A percentile compares a stretch with the other conserved stretches of the same genome.
Conservation (phyloP, 2,888 invertebrate genomes). For the Phengaris alcon region DNA sequence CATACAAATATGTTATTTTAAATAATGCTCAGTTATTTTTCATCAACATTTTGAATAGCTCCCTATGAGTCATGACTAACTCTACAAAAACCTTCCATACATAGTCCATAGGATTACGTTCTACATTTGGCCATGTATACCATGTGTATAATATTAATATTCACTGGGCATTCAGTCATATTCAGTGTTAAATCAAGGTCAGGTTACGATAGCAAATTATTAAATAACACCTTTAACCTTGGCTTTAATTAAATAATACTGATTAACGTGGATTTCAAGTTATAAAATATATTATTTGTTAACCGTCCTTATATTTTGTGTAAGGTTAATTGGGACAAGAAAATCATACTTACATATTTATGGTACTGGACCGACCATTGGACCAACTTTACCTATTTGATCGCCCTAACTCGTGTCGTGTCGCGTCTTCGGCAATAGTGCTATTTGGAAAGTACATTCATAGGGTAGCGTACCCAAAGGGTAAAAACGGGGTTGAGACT, state of each 20-base stretch:
- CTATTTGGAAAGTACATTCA: too few relatives aligned
- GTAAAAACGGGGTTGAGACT: too few relatives aligned
- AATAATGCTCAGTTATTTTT: too few relatives aligned
- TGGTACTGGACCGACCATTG: too few relatives aligned
- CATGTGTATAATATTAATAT: constrained; percentile 15
- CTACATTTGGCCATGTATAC: neutral
- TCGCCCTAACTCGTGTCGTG: too few relatives aligned
- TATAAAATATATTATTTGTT: neutral
- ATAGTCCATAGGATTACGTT: constrained; percentile 6
- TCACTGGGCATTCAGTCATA: constrained; percentile 8
- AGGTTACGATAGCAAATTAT: neutral
- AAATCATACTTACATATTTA: too few relatives aligned
- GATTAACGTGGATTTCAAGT: neutral
- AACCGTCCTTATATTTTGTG: neutral
- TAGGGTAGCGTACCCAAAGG: too few relatives aligned
- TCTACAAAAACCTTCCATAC: neutral
- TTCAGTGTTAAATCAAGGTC: constrained; percentile 12
- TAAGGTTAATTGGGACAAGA: too few relatives aligned
- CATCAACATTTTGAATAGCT: too few relatives aligned
- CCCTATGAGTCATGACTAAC: neutral
- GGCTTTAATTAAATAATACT: neutral
- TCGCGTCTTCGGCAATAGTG: too few relatives aligned
- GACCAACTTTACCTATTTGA: too few relatives aligned
- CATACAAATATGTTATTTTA: too few relatives aligned
- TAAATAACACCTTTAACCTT: neutral